Base-by-base conservation (phyloP, 2,888 invertebrate genomes). In the Cosmopolites sordidus region DNA sequence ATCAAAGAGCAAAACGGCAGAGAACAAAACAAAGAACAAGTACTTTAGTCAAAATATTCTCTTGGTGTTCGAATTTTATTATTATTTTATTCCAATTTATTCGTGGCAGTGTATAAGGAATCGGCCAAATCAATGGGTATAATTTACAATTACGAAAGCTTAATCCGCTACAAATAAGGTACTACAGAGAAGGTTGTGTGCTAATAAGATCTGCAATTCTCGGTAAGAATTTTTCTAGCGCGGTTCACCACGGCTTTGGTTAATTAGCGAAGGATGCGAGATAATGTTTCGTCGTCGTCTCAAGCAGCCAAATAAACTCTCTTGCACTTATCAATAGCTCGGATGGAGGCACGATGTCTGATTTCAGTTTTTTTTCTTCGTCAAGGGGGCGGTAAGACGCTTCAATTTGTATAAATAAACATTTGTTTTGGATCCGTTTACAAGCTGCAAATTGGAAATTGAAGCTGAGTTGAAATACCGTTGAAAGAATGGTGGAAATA, bases 91-190 rank as follows among this genome's bases (percentile, higher is more conserved):
- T 16, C 22, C 43, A 51, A 49, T 48, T 48, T 49, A 48, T 52
- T 56, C 49, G 48, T 43, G 37, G 30, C 29, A 17, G 49, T 52
- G 18, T 49, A 56, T 45, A 56, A 56, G 52, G 51, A 51, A 49
- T 58, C 58, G 60, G 56, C 61, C 60, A 59, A 65, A 64, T 66
- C 63, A 64, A 66, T 66, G 66, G 64, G 62, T 56, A 56, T 59
- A 62, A 66, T 66, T 66, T 63, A 65, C 63, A 67, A 67, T 67
- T 66, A 67, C 64, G 65, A 66, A 68, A 63, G 62, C 65, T 66
- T 66, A 67, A 65, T 66, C 66, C 64, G 60, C 59, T 65, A 67
- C 67, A 66, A 68, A 68, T 66, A 66, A 67, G 68, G 67, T 60
- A 64, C 57, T 64, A 61, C 60, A 60, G 58, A 58, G 52, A 61